Percentiles rank a stretch among this genome's conserved stretches.
Evolutionary conservation across 2,113 vertebrate species (phyloP).

Genomic region (Origma solitaria): DNA sequence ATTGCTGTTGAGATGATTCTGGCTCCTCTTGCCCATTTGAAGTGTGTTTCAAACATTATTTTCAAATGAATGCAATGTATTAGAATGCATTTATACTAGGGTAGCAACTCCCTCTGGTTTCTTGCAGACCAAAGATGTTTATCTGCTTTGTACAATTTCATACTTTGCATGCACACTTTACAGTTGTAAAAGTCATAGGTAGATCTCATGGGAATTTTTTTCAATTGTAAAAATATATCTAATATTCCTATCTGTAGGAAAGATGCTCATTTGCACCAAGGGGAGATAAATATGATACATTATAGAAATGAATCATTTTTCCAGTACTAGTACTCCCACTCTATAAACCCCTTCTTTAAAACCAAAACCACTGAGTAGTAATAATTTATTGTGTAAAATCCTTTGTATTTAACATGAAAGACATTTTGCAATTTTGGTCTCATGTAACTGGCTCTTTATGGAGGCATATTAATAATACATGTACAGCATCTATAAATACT

Average conservation of each 20-base stretch:
- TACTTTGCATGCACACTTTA: not conserved
- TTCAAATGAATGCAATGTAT: not conserved
- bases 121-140: not conserved
- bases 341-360: not conserved
- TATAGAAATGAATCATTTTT: not conserved
- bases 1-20: not conserved
- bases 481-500: not conserved
- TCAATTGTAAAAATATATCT: not conserved
- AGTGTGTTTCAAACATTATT: conserved; percentile 17
- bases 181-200: not conserved
- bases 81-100: not conserved
- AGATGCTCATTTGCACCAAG: not conserved
- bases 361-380: not conserved
- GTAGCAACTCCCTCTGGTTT: not conserved
- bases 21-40: not conserved
- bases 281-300: not conserved
- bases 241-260: not conserved
- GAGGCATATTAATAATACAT: not conserved
- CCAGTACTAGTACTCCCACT: not conserved
- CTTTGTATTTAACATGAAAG: not conserved
- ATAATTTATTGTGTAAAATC: not conserved
- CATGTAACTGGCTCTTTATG: not conserved
- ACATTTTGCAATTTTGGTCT: not conserved
- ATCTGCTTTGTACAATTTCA: not conserved
- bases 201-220: not conserved